A percentile compares a stretch with the other conserved stretches of the same genome.
These are phyloP conservation scores for Eidolon helvum DNA, from an alignment of 2,113 vertebrate genomes.

Conservation along the genomic window DNA sequence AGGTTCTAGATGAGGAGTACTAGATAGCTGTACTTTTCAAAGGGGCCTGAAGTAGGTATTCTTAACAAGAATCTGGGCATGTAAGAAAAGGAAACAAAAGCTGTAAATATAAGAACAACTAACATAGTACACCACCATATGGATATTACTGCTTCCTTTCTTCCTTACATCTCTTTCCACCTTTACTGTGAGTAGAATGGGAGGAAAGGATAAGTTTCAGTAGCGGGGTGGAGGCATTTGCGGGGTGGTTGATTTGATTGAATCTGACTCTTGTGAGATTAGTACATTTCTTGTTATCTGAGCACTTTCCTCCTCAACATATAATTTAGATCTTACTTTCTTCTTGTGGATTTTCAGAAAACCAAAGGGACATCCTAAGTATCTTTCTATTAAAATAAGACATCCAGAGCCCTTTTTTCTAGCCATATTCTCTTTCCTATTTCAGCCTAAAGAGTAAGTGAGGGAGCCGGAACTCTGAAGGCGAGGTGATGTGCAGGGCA, in stretches of 20 bases:
- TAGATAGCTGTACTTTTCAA: neutral
- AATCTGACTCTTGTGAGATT: neutral
- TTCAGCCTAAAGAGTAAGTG: neutral
- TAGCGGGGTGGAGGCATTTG: rapidly evolving
- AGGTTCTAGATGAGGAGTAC: neutral
- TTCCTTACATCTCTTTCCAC: neutral
- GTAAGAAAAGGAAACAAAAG: neutral
- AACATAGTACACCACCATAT: no score
- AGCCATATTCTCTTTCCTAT: neutral
- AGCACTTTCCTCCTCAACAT: neutral
- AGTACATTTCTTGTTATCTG: neutral
- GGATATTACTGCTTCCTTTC: neutral
- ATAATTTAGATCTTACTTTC: neutral
- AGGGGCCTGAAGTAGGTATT: neutral
- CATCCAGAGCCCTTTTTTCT: neutral
- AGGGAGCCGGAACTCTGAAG: neutral
- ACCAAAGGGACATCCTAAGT: neutral
- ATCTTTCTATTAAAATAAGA: neutral
- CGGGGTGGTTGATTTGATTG: neutral
- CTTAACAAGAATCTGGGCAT: neutral
- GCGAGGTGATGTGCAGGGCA: rapidly evolving
- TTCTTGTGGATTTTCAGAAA: neutral
- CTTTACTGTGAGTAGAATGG: neutral
- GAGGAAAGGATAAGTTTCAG: neutral
- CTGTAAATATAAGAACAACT: neutral